These are phyloP conservation scores for Noturus placidus DNA, from an alignment of 2,113 vertebrate species.

Conservation along the genomic window DNA sequence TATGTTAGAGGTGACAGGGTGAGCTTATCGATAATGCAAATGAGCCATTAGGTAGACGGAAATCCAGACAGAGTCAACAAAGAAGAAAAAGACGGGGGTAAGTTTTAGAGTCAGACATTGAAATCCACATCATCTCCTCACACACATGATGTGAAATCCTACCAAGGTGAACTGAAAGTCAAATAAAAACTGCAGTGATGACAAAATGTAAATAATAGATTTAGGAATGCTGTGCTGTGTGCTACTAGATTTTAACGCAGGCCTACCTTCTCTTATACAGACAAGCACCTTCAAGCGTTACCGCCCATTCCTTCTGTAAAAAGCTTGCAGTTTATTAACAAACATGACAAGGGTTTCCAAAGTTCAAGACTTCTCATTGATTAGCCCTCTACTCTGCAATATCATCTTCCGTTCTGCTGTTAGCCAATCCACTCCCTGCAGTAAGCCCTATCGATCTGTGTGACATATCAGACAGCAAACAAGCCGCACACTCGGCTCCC, in stretches of 20 bases:
- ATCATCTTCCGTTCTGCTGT: constrained; percentile 57
- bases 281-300: neutral
- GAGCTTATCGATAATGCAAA: constrained; percentile 99
- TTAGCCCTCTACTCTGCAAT: constrained; percentile 53
- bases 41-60: constrained; percentile 79
- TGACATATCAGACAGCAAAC: constrained; percentile 52
- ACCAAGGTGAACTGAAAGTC: constrained; percentile 50
- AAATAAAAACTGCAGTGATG: neutral
- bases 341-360: constrained; percentile 73
- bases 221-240: neutral
- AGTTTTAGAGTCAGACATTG: constrained; percentile 22
- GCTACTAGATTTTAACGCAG: neutral
- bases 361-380: constrained; percentile 70
- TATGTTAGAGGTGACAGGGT: constrained; percentile 95
- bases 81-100: constrained; percentile 24
- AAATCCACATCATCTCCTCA: neutral
- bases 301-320: constrained; percentile 1
- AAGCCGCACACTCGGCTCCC: constrained; percentile 30
- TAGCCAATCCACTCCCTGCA: constrained; percentile 61
- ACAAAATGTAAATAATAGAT: neutral
- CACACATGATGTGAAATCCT: neutral
- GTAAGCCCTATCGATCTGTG: constrained; percentile 54
- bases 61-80: constrained; percentile 69
- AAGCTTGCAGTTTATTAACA: constrained; percentile 69
- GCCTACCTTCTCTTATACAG: neutral